phyloP scores from a whole-genome alignment of 2,888 invertebrate genomes.

The Nephrotoma guestfalica region DNA sequence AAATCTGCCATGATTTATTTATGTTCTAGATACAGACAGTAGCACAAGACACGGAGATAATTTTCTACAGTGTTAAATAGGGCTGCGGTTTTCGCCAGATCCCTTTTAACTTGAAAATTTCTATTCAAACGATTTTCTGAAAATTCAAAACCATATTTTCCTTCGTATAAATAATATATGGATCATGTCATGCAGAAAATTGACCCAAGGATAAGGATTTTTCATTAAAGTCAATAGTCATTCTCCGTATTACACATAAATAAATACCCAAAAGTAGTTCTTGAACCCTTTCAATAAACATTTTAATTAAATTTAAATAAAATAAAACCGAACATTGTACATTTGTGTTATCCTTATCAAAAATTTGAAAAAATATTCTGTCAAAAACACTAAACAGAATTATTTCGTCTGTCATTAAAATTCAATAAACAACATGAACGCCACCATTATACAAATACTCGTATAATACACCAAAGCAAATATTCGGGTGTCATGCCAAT shows the following conservation, averaged over 20 bases:
- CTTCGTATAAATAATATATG: background rate
- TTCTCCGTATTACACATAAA: background rate
- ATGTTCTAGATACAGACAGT: too few species aligned
- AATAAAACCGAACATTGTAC: background rate
- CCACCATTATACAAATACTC: background rate
- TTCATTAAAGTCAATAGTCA: background rate
- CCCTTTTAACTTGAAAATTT: background rate
- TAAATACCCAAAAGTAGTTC: background rate
- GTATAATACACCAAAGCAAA: background rate
- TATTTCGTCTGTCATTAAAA: background rate
- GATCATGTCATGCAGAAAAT: background rate
- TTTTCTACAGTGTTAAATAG: background rate
- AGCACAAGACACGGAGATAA: background rate
- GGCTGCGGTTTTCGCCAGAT: background rate
- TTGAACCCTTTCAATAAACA: background rate
- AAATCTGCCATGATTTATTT: too few species aligned
- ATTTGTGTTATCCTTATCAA: background rate
- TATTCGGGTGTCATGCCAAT: background rate
- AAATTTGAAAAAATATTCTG: background rate
- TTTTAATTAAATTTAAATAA: background rate
- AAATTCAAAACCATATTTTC: background rate
- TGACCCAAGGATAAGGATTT: background rate
- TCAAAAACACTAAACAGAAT: background rate
- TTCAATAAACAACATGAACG: background rate
- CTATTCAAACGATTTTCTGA: background rate